These are phyloP conservation scores for Linurgus olivaceus DNA, from an alignment of 2,797 vertebrate genomes.

Conservation along the genomic window DNA sequence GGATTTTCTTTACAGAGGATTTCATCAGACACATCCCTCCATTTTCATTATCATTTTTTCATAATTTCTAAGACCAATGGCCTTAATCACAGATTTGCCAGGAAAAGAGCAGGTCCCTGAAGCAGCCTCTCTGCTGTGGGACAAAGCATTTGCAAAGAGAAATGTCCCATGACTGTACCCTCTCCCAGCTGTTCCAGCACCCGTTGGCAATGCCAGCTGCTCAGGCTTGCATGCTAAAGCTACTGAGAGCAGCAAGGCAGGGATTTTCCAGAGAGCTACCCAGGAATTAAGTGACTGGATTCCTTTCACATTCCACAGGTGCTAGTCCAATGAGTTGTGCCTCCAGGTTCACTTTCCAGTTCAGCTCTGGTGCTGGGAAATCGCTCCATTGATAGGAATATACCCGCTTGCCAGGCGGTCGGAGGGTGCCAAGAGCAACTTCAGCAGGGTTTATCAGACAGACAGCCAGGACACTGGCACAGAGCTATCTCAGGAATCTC, in stretches of 20 bases:
- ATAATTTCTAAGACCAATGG: not conserved
- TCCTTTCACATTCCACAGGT: constrained; percentile 45
- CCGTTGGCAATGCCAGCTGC: not conserved
- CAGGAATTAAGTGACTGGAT: constrained; percentile 58
- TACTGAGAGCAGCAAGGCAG: not conserved
- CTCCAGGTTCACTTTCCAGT: constrained; percentile 14
- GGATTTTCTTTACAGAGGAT: not conserved
- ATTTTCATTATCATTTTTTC: not conserved
- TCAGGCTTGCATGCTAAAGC: not conserved
- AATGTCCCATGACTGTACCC: not conserved
- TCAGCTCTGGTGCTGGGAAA: constrained; percentile 18
- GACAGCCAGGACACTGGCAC: not conserved
- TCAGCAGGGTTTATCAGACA: not conserved
- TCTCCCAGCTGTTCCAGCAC: not conserved
- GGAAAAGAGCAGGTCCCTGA: not conserved
- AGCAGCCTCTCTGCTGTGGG: not conserved
- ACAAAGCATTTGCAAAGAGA: not conserved
- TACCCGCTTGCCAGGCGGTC: not conserved
- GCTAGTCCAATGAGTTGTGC: not conserved
- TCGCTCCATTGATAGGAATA: not conserved
- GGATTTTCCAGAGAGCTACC: constrained; percentile 42
- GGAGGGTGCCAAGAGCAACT: not conserved
- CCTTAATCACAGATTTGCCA: not conserved
- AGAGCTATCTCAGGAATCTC: constrained; percentile 36
- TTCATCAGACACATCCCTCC: not conserved